Evolutionary conservation across 2,797 vertebrate genomes (phyloP).

Genomic region (Cygnus olor): DNA sequence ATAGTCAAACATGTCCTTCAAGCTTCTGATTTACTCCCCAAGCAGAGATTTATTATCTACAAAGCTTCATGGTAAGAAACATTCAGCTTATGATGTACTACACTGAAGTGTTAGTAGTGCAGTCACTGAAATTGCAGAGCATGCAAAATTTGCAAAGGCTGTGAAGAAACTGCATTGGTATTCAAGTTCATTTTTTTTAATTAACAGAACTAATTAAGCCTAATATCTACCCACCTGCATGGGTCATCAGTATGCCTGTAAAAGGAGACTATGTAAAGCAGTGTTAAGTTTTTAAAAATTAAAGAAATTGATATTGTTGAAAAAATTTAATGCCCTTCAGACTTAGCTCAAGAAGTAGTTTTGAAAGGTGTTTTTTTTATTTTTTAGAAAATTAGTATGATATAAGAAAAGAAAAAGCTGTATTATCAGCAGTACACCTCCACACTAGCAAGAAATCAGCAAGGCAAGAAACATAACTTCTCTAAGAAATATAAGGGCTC

Average conservation of each 20-base stretch:
- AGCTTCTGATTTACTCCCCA: background rate
- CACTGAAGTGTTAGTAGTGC: slow-evolving; percentile 30
- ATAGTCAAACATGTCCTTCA: background rate
- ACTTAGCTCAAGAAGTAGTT: background rate
- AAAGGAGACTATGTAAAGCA: slow-evolving; percentile 19
- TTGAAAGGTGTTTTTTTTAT: background rate
- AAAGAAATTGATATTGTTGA: slow-evolving; percentile 1
- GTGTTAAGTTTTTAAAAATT: background rate
- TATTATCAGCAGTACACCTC: slow-evolving; percentile 32
- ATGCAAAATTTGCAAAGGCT: slow-evolving; percentile 55
- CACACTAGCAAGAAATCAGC: slow-evolving; percentile 43
- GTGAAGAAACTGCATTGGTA: slow-evolving; percentile 6
- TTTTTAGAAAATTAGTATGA: background rate
- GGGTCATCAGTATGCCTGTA: slow-evolving; percentile 30
- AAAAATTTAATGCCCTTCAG: background rate
- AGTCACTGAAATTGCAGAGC: slow-evolving; percentile 19
- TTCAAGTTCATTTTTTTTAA: slow-evolving; percentile 10
- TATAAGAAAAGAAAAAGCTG: slow-evolving; percentile 17
- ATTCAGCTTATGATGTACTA: background rate
- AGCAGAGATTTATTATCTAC: background rate
- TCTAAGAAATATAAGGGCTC: slow-evolving; percentile 76
- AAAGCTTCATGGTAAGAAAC: slow-evolving; percentile 6
- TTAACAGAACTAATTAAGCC: background rate
- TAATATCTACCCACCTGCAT: slow-evolving; percentile 43
- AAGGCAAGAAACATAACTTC: slow-evolving; percentile 63